phyloP scores from a whole-genome alignment of 2,797 vertebrate species.

The Pantherophis vulpinus region DNA sequence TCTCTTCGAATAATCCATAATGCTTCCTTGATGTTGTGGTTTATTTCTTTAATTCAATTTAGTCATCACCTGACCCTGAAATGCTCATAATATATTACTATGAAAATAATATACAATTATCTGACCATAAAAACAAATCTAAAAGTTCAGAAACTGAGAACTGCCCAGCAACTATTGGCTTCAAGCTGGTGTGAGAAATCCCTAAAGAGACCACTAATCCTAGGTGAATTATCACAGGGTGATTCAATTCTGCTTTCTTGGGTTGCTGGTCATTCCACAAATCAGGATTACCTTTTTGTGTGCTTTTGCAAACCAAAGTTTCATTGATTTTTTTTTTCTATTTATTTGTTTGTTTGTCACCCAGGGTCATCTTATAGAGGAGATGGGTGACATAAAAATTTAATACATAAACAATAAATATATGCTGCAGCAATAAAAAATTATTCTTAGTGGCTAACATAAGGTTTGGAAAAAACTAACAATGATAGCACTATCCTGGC shows the following conservation, averaged over 20 bases:
- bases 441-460: not conserved
- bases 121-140: not conserved
- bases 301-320: not conserved
- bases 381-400: too few species aligned
- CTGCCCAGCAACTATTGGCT: not conserved
- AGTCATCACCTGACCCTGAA: not conserved
- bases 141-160: not conserved
- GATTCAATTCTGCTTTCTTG: not conserved
- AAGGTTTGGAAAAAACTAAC: not conserved
- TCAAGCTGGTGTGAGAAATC: not conserved
- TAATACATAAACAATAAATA: not conserved
- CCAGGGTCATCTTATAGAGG: too few species aligned
- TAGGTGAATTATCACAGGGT: not conserved
- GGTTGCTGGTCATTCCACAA: not conserved
- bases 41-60: not conserved
- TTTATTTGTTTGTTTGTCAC: not conserved
- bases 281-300: not conserved
- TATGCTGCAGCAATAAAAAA: not conserved
- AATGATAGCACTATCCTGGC: not conserved
- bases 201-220: not conserved
- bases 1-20: not conserved
- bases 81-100: not conserved
- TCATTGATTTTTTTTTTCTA: not conserved
- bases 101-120: not conserved
- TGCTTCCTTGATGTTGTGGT: not conserved